phyloP scores from a whole-genome alignment of 2,888 invertebrate genomes.

The Ischnura elegans region DNA sequence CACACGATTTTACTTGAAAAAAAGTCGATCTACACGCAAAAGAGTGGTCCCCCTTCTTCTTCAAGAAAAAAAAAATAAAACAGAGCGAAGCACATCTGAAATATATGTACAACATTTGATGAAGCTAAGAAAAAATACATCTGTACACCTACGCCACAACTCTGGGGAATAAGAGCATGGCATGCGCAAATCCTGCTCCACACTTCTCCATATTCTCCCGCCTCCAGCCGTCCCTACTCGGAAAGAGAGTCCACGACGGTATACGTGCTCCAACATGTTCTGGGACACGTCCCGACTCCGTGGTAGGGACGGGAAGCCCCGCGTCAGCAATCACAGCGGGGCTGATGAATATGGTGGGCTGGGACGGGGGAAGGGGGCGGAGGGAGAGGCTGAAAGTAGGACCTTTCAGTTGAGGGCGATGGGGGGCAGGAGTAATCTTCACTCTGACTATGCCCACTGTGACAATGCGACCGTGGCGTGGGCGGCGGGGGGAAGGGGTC shows the following conservation, averaged over 20 bases:
- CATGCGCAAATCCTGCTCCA: not conserved
- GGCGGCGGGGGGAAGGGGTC: conserved; percentile 89
- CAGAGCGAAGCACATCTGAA: not conserved
- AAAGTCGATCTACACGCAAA: not conserved
- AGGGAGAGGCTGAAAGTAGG: conserved; percentile 89
- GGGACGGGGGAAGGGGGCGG: conserved; percentile 92
- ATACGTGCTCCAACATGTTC: conserved; percentile 59
- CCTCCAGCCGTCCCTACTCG: not conserved
- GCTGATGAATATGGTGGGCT: conserved; percentile 38
- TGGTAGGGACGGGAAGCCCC: conserved; percentile 56
- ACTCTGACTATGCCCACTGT: conserved; percentile 80
- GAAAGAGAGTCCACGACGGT: conserved; percentile 55
- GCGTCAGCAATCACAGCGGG: conserved; percentile 61
- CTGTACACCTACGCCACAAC: not conserved
- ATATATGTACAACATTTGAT: not conserved
- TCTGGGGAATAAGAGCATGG: not conserved
- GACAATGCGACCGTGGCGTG: conserved; percentile 87
- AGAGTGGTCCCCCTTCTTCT: conserved; percentile 41
- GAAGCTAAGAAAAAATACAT: conserved; percentile 5
- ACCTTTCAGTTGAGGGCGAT: conserved; percentile 83
- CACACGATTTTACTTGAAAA: not conserved
- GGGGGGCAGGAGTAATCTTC: conserved; percentile 77
- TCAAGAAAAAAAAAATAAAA: not conserved
- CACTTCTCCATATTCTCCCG: not conserved
- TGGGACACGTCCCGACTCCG: conserved; percentile 48